Conservation (phyloP, 1,140 invertebrate genomes). For the Ridgeia piscesae region DNA sequence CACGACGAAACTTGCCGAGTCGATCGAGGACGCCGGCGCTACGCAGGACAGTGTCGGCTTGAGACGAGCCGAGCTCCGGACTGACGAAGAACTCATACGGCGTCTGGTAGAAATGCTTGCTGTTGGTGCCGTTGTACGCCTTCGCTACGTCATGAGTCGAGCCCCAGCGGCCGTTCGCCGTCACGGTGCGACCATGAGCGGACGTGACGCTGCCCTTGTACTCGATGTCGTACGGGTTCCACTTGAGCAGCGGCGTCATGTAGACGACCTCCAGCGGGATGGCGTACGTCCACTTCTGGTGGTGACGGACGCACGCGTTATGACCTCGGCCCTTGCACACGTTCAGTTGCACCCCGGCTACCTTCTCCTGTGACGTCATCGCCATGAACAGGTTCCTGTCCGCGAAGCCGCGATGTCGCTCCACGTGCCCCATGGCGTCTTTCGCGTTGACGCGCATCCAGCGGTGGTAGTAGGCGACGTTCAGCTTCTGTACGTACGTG, state of each 20-base stretch:
- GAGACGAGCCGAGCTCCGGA: constrained; percentile 18
- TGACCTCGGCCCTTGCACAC: too few relatives aligned
- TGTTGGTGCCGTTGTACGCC: constrained; percentile 41
- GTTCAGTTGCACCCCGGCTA: background rate
- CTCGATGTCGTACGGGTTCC: constrained; percentile 44
- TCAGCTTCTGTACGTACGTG: background rate
- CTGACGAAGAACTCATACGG: constrained; percentile 38
- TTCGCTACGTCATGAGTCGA: constrained; percentile 22
- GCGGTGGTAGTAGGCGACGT: constrained; percentile 24
- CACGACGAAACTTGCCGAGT: constrained; percentile 29
- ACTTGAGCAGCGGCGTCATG: constrained; percentile 41
- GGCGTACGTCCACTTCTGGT: constrained; percentile 37
- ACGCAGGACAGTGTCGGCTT: constrained; percentile 11
- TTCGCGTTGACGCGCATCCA: background rate
- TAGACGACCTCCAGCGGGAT: constrained; percentile 47
- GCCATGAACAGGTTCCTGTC: constrained; percentile 22
- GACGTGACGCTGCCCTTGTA: constrained; percentile 1
- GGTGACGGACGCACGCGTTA: background rate
- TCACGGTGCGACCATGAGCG: background rate
- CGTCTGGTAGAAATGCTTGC: constrained; percentile 34
- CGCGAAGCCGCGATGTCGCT: constrained; percentile 17
- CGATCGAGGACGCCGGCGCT: constrained; percentile 35
- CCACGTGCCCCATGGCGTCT: constrained; percentile 14
- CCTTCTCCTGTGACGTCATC: constrained; percentile 6
- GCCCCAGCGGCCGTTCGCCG: background rate